Evolutionary conservation across 2,888 invertebrate genomes (phyloP), one percentile per base, ranked within the genome.

Genomic region (Paralinhomoeus sp.): DNA sequence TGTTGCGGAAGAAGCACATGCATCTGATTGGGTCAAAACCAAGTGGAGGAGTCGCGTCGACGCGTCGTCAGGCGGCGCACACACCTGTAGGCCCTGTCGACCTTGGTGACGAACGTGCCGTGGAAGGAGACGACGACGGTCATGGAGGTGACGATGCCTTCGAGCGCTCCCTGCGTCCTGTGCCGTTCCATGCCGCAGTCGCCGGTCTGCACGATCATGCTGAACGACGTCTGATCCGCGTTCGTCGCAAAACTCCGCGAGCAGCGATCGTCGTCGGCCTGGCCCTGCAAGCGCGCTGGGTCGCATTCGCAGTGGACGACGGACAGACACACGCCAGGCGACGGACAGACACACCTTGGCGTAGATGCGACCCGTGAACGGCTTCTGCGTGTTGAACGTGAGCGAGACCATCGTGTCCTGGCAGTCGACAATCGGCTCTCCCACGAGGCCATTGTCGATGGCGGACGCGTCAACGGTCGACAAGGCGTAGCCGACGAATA

Each of bases 1-100:
- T 50, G 47, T 51, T 56, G 15, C 50, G 47, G 54, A 58, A 57
- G 51, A 57, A 58, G 49, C 57, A 58, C 53, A 58, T 57, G 46
- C 54, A 54, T 12, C 55, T 47, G 45, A 47, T 57, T 21, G 45
- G 3, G 7, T 7, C n/a, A 5, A 27, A 27, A 27, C 27, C 27
- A 27, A 27, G 27, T 27, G 27, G 5, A n/a, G n/a, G n/a, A n/a
- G n/a, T n/a, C n/a, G n/a, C n/a, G n/a, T n/a, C n/a, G n/a, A n/a
- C n/a, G n/a, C n/a, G n/a, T n/a, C n/a, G n/a, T n/a, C n/a, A n/a
- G n/a, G n/a, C n/a, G n/a, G n/a, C n/a, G n/a, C n/a, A n/a, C n/a
- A 9, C 27, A 27, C 27, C 27, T 27, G 27, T 9, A 27, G 27
- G 18, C 35, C 35, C 18, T 22, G 23, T 44, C 46, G n/a, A 41